Evolutionary conservation across 2,797 vertebrate genomes (phyloP), one percentile per base, ranked within the genome.

Genomic region (Eulemur mongoz): DNA sequence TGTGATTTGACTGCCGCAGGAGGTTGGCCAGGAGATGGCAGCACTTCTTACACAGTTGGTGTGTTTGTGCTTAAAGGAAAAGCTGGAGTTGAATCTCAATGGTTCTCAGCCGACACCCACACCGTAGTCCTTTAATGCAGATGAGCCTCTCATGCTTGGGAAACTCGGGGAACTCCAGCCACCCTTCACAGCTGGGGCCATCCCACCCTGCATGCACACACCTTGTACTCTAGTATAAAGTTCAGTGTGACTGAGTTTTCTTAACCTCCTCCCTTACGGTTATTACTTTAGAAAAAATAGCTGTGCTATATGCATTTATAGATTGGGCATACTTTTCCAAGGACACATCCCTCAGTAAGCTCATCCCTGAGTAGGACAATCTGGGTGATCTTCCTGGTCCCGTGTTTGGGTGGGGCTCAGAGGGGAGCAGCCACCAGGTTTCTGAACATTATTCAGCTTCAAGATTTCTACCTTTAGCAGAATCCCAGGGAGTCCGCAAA

Each of bases 11-110:
- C 38, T 35, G 84, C 69, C 54, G 22, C 35, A 70, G 32, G 65
- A 72, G 27, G 30, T 43, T 59, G 35, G 35, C 90, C 94, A 96
- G 83, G 45, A 91, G 94, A 70, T 81, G 94, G 95, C 89, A 95
- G 96, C 90, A 84, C 20, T 67, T 30, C 43, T 54, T 43, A 84
- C 30, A 15, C 17, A 7, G 27, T 22, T 27, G 35, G 0, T n/a
- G 22, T 27, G 54, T 48, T 17, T 72, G 40, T 40, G 20, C n/a
- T 84, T 38, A 32, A 45, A 50, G 67, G 48, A 73, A 45, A 81
- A 30, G n/a, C 82, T 61, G 5, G 52, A 20, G 50, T 15, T 70
- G 50, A 22, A 23, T 23, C n/a, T 61, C 8, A 0, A 5, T 38
- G 89, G 89, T 38, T 50, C 69, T 81, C 72, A 69, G 61, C 75